Evolutionary conservation across 1,140 invertebrate genomes (phyloP), one percentile per base, ranked within the genome.

Genomic region (Meteorus sp.): DNA sequence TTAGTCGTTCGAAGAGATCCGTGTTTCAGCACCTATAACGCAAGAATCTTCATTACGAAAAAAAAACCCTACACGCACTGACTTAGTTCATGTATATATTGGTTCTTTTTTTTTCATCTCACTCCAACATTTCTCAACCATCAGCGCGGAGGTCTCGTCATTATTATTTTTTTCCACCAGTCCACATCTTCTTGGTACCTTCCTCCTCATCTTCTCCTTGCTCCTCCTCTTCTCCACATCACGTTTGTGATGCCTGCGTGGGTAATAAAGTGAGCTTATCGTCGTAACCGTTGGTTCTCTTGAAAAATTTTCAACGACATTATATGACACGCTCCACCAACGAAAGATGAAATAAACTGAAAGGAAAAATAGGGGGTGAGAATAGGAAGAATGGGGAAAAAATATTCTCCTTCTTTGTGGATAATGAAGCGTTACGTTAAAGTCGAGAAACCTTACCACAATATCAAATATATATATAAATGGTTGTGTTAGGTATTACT

Each of bases 21-120:
- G 56, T 58, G 56, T 58, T 58, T 58, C 56, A 58, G 45, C 50
- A 39, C 55, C 54, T 47, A 52, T 63, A 64, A 60, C 56, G 51
- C 64, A 67, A 69, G 62, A 63, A 60, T 51, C 37, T 56, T 8
- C 35, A 23, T 23, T 15, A 22, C 19, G 22, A 52, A 23, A 52
- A 37, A 35, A 31, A n/a, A 35, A 17, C 22, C 50, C 31, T 22
- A 52, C 20, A 15, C 13, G 20, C 27, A 22, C 27, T 35, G 27
- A 8, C n/a, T 43, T 45, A 25, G 43, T 45, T 48, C 31, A 48
- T 52, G 29, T 52, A 52, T 52, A 52, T n/a, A 9, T 19, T 22
- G 19, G 35, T 52, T 52, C 37, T 35, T 20, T 2, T 17, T 35
- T 37, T 13, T 8, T n/a, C 9, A 25, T 9, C 27, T 27, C 20